These are phyloP conservation scores for Zosterops borbonicus DNA, from an alignment of 2,113 vertebrate genomes.

Conservation along the genomic window DNA sequence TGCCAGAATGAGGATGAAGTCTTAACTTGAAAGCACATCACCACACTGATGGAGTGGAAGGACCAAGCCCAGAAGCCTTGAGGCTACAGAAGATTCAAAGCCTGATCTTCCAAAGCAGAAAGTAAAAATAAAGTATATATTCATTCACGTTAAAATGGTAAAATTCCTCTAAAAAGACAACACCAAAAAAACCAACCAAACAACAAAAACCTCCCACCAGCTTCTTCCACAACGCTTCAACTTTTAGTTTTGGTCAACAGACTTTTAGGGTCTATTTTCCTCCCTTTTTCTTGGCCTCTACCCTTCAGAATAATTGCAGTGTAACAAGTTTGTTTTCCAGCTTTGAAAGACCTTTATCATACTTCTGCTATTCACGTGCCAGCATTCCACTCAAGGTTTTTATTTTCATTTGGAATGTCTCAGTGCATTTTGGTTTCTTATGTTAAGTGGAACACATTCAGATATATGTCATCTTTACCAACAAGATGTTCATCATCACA, in stretches of 20 bases:
- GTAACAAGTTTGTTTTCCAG: neutral
- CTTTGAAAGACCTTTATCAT: neutral
- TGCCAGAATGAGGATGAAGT: neutral
- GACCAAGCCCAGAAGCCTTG: neutral
- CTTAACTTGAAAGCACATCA: neutral
- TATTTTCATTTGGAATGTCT: neutral
- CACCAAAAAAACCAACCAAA: neutral
- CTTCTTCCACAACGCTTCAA: too few relatives aligned
- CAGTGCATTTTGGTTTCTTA: neutral
- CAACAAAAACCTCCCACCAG: fast-evolving
- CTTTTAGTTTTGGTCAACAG: too few relatives aligned
- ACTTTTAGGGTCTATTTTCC: neutral
- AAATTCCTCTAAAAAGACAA: neutral
- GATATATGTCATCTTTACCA: neutral
- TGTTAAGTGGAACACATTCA: neutral
- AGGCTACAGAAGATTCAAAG: neutral
- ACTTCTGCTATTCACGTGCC: neutral
- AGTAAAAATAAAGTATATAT: neutral
- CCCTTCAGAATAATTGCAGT: neutral
- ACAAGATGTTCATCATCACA: neutral
- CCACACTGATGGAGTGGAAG: neutral
- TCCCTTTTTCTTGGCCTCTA: neutral
- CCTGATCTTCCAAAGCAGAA: neutral
- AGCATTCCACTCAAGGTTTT: neutral
- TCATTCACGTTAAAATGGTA: neutral